Evolutionary conservation across 1,140 invertebrate species (phyloP), one percentile per base, ranked within the genome.

Genomic region (Harlomillsia oculata): DNA sequence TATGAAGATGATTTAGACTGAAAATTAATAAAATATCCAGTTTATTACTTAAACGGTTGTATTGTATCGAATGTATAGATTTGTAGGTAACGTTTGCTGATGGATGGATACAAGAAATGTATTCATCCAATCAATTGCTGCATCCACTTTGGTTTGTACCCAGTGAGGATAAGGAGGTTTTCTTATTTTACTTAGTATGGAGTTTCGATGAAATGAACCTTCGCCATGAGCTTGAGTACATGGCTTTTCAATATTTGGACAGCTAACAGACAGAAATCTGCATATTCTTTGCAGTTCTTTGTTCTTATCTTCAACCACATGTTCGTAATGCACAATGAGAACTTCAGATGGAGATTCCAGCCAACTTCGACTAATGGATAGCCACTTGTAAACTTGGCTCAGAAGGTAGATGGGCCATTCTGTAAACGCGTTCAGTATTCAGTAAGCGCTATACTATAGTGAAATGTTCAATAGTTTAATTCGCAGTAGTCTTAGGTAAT

Each of bases 321-420:
- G 26, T 51, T 70, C 69, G 49, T 70, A 70, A 48, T 67, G 64
- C 3, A 70, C 41, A 13, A 68, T 52, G 5, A 64, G 39, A 14
- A 69, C 25, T 2, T 39, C 9, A 20, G 26, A 51, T 14, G 50
- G 45, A 32, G 63, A 59, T 20, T 63, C 65, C 2, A 65, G 50
- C 69, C 69, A 70, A 45, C 61, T 64, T 32, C 63, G 57, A 2
- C 60, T 59, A 5, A 65, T 23, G 5, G 53, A 53, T 8, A 69
- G 58, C 69, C 69, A 70, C n/a, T 53, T 18, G 18, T 62, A 56
- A 9, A 62, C 54, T 48, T 69, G 59, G 13, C 59, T 49, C 5
- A 64, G 53, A 1, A 70, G 48, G 45, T 69, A 70, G 8, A 48
- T 37, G 0, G 45, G 43, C 69, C 69, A 70, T 41, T 68, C 69